Conservation (phyloP, 2,888 invertebrate species). For the Ferrisia virgata region DNA sequence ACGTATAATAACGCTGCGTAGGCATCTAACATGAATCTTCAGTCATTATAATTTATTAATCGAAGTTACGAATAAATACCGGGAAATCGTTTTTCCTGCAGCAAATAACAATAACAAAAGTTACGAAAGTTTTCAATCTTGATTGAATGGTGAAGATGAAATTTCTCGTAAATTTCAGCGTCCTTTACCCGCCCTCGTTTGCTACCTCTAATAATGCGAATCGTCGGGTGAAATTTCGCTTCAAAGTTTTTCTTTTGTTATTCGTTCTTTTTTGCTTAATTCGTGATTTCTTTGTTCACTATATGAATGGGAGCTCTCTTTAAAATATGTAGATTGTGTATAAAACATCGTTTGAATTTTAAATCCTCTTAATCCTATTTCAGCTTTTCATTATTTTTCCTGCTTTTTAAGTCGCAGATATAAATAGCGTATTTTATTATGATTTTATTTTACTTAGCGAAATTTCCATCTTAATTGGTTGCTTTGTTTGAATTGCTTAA, state of each 20-base stretch:
- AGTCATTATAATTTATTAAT: neutral
- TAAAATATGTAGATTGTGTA: slow-evolving; percentile 17
- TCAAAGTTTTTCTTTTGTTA: neutral
- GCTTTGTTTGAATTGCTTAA: slow-evolving; percentile 17
- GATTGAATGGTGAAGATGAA: neutral
- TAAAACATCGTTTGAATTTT: slow-evolving; percentile 17
- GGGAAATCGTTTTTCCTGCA: neutral
- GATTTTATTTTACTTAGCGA: neutral
- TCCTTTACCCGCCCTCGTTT: neutral
- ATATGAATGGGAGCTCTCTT: slow-evolving; percentile 5
- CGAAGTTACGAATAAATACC: neutral
- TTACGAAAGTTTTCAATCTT: neutral
- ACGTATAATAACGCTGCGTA: neutral
- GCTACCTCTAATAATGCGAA: neutral
- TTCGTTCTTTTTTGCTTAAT: neutral
- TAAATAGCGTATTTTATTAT: slow-evolving; percentile 17
- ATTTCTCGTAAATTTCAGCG: neutral
- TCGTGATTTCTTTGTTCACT: slow-evolving; percentile 14
- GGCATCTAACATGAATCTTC: neutral
- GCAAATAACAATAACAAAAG: neutral
- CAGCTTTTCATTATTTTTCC: slow-evolving; percentile 1
- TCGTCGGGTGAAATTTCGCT: neutral
- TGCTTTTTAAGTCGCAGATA: neutral
- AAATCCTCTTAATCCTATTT: slow-evolving; percentile 5
- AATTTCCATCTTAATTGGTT: slow-evolving; percentile 10